Evolutionary conservation across 2,888 invertebrate genomes (phyloP).

Genomic region (Caradrina kadenii): DNA sequence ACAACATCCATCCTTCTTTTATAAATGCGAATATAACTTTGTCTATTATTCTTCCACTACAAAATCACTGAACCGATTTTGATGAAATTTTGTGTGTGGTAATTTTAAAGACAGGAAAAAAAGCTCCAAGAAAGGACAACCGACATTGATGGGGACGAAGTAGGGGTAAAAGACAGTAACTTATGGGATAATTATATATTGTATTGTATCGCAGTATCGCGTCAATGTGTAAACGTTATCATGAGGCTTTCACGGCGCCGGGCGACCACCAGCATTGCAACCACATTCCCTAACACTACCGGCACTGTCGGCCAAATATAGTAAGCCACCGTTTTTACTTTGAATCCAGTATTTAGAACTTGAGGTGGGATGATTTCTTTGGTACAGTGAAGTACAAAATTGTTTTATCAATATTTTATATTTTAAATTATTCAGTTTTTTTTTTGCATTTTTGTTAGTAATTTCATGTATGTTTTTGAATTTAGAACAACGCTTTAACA

Average conservation of each 20-base stretch:
- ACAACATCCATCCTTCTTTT: too few relatives aligned
- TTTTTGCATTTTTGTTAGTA: too few relatives aligned
- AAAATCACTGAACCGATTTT: too few relatives aligned
- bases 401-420: conserved; percentile 23
- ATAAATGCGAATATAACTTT: too few relatives aligned
- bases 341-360: conserved; percentile 36
- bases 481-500: background rate
- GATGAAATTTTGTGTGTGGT: too few relatives aligned
- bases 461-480: background rate
- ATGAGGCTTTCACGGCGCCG: conserved; percentile 38
- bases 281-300: conserved; percentile 47
- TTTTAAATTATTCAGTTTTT: too few relatives aligned
- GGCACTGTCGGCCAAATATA: conserved; percentile 39
- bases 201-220: conserved; percentile 8
- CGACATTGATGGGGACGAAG: too few relatives aligned
- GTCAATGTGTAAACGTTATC: conserved; percentile 23
- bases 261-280: conserved; percentile 45
- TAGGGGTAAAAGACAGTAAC: too few relatives aligned
- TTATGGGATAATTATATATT: too few relatives aligned
- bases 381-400: conserved; percentile 15
- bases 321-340: conserved; percentile 47
- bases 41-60: too few relatives aligned
- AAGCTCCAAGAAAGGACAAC: too few relatives aligned
- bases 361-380: conserved; percentile 27
- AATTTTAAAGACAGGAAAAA: too few relatives aligned